Conservation (phyloP, 30 jellyfish, hydroid and myxozoan genomes). For the Hydractinia echinata region DNA sequence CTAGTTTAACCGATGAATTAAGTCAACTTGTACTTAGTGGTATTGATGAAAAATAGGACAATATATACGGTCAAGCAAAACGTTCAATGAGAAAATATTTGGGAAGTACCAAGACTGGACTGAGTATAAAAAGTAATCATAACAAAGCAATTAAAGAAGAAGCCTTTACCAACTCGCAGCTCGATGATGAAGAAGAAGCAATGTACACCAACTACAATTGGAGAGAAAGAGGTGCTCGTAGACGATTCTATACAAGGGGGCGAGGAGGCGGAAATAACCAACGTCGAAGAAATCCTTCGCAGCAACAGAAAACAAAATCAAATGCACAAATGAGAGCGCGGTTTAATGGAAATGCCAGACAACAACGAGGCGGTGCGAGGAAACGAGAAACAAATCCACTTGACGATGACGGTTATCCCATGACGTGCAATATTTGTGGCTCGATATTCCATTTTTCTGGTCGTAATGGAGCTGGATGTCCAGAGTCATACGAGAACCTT, state of each 20-base stretch:
- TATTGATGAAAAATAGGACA: too few species aligned
- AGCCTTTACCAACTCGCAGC: not conserved
- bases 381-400: conserved; percentile 5
- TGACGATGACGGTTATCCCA: conserved; percentile 1
- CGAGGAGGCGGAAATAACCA: conserved; percentile 2
- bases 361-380: not conserved
- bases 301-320: not conserved
- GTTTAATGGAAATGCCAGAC: too few species aligned
- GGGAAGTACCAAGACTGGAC: too few species aligned
- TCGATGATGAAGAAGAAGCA: not conserved
- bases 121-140: too few species aligned
- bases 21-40: too few species aligned
- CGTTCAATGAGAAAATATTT: too few species aligned
- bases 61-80: too few species aligned
- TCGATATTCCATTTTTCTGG: not conserved
- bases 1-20: too few species aligned
- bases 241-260: not conserved
- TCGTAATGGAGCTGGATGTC: too few species aligned
- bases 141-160: not conserved
- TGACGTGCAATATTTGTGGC: conserved; percentile 3
- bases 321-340: not conserved
- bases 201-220: not conserved
- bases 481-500: conserved; percentile 11
- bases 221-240: not conserved
- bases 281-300: not conserved